Evolutionary conservation across 37 sponge, comb jelly and placozoan species (phyloP), one percentile per base, ranked within the genome.

Genomic region (Dysidea cf. avara): DNA sequence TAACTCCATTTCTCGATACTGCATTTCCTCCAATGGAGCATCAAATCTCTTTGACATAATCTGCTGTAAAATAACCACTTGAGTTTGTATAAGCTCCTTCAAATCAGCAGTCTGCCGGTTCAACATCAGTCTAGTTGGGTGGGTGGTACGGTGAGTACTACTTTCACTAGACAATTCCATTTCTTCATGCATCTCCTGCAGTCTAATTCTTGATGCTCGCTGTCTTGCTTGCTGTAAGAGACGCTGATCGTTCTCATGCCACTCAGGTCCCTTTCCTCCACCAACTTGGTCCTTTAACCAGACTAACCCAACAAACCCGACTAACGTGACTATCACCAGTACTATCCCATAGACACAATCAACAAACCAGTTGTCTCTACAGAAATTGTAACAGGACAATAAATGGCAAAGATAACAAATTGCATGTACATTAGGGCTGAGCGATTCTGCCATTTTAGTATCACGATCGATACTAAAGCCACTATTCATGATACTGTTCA

Each of bases 221-320:
- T 28, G 18, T 13, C 24, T 2, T 21, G 61, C 39, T 20, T 34
- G 68, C 14, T 78, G 71, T 17, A 64, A 64, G n/a, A 74, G 76
- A 7, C 37, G 68, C 49, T 66, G 75, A 37, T 83, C 84, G 7
- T 73, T 39, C 24, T 68, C 84, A 20, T 87, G 66, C 93, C 93
- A 92, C n/a, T 83, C 58, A 17, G 85, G 93, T 9, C 82, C 93
- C 11, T 71, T 81, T 0, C 92, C 89, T 53, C 73, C 69, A 3
- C 79, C 57, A 16, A 95, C 43, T 87, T 96, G 96, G 53, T 96
- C 96, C 54, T 86, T 72, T 14, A 96, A 83, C 96, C 96, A 96
- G 18, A 92, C 93, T 53, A 96, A 28, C 35, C 87, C 75, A 32
- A 96, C 71, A 53, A 96, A 92, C 24, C 68, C 79, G 20, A 93